Conservation (phyloP, 2,797 vertebrate species). For the Sebastes minor region DNA sequence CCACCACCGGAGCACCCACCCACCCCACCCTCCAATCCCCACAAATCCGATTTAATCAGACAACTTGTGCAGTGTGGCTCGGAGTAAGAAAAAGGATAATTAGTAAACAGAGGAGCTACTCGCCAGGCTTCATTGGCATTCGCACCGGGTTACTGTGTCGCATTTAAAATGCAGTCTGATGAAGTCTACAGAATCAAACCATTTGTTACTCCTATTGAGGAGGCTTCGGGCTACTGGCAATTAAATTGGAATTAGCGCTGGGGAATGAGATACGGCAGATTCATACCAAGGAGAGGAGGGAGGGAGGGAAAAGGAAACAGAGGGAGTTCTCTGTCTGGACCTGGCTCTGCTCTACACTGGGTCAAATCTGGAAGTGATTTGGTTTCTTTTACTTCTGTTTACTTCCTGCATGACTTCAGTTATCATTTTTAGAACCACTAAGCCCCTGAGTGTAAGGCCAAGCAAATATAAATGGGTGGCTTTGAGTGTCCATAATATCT, state of each 20-base stretch:
- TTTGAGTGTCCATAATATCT: background rate
- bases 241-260: slow-evolving; percentile 99
- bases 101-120: slow-evolving; percentile 99
- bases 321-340: slow-evolving; percentile 86
- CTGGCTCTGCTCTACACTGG: slow-evolving; percentile 69
- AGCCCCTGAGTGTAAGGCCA: background rate
- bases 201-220: slow-evolving; percentile 99
- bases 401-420: slow-evolving; percentile 33
- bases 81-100: slow-evolving; percentile 98
- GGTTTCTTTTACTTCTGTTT: slow-evolving; percentile 48
- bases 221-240: slow-evolving; percentile 99
- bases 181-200: slow-evolving; percentile 99
- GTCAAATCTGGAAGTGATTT: slow-evolving; percentile 71
- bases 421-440: background rate
- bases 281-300: slow-evolving; percentile 80
- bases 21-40: slow-evolving; percentile 85
- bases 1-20: slow-evolving; percentile 70
- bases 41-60: slow-evolving; percentile 99
- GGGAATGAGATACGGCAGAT: slow-evolving; percentile 88
- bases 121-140: slow-evolving; percentile 99
- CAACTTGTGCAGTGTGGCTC: slow-evolving; percentile 96
- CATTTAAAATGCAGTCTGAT: slow-evolving; percentile 99
- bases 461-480: background rate
- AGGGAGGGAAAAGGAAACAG: slow-evolving; percentile 29
- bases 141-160: slow-evolving; percentile 98